phyloP scores from a whole-genome alignment of 2,888 invertebrate genomes.

The Pristionchus fissidentatus region DNA sequence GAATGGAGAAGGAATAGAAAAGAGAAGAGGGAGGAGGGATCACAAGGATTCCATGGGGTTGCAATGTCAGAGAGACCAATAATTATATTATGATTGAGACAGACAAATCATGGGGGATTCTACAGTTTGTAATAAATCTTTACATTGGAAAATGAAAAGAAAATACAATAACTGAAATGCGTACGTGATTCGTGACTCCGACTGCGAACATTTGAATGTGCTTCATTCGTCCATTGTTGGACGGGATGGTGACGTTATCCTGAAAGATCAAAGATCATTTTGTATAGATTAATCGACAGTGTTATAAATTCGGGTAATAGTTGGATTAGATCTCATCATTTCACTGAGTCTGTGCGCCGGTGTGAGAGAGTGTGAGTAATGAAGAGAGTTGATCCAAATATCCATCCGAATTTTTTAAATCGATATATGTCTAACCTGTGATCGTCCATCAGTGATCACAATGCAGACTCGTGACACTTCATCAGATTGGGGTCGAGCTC shows the following conservation, averaged over 20 bases:
- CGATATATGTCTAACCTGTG: slow-evolving; percentile 57
- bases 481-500: slow-evolving; percentile 60
- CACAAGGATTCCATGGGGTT: background rate
- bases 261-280: slow-evolving; percentile 48
- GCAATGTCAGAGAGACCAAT: no score
- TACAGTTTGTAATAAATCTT: no score
- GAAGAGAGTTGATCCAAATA: no score
- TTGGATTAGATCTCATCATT: no score
- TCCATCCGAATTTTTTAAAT: background rate
- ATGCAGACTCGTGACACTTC: slow-evolving; percentile 74
- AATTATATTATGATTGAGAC: no score
- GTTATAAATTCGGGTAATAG: no score
- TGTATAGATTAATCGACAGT: background rate
- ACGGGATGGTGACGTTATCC: slow-evolving; percentile 73
- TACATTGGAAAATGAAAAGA: no score
- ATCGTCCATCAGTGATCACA: slow-evolving; percentile 76
- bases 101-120: background rate
- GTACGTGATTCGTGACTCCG: slow-evolving; percentile 74
- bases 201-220: slow-evolving; percentile 76
- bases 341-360: background rate
- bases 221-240: slow-evolving; percentile 67
- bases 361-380: background rate
- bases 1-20: no score
- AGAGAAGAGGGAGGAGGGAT: background rate
- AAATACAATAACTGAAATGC: background rate